Conservation (phyloP, 1,140 invertebrate genomes). For the Drosophila orosa region DNA sequence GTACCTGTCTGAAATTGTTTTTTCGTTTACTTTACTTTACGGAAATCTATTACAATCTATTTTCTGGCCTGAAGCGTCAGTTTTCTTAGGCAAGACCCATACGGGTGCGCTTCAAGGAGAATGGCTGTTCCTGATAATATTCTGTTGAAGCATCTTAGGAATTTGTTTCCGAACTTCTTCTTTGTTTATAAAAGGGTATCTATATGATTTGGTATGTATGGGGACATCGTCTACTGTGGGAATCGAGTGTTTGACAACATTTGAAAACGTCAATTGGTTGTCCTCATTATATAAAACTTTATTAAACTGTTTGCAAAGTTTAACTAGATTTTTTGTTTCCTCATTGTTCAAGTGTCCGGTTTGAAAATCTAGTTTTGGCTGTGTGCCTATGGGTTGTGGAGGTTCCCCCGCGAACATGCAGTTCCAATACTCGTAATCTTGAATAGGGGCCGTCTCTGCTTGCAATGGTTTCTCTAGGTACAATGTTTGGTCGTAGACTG, state of each 20-base stretch:
- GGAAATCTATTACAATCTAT: slow-evolving; percentile 24
- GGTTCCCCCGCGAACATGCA: no score
- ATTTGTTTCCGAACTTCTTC: slow-evolving; percentile 30
- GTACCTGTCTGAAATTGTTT: no score
- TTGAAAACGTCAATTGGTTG: no score
- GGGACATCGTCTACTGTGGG: slow-evolving; percentile 20
- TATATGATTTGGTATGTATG: slow-evolving; percentile 28
- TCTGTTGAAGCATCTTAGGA: slow-evolving; percentile 13
- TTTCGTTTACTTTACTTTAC: slow-evolving; percentile 23
- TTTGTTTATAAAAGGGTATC: slow-evolving; percentile 32
- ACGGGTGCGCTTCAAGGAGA: slow-evolving; percentile 17
- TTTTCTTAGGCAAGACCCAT: slow-evolving; percentile 25
- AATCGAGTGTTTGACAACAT: slow-evolving; percentile 22
- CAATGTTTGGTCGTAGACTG: slow-evolving; percentile 7
- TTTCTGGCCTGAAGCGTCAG: neutral
- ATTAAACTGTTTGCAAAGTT: slow-evolving; percentile 5
- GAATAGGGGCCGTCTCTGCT: neutral
- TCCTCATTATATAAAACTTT: neutral
- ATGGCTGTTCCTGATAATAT: slow-evolving; percentile 23
- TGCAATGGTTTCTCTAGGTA: no score
- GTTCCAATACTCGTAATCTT: neutral
- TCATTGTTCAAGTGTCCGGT: slow-evolving; percentile 3
- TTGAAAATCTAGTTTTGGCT: no score
- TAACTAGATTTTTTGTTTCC: neutral
- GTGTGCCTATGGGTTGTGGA: no score